Conservation (phyloP, 1,140 invertebrate species). For the Scaptomyza graminum region DNA sequence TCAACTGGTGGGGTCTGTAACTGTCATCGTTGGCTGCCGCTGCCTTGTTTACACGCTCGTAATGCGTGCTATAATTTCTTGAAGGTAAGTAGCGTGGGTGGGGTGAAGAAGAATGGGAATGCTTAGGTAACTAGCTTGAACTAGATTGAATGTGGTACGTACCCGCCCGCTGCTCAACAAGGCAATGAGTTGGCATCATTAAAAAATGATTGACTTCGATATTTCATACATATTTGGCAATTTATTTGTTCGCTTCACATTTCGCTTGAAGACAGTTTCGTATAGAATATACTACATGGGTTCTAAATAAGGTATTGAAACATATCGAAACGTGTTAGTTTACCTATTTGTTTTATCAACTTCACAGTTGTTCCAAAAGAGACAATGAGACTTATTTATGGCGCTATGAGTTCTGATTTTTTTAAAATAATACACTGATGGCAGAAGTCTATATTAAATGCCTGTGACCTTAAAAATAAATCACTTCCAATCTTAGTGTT, state of each 20-base stretch:
- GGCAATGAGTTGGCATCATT: neutral
- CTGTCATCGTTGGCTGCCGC: conserved; percentile 71
- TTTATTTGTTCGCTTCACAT: too few species aligned
- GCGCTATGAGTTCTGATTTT: too few species aligned
- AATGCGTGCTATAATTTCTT: conserved; percentile 55
- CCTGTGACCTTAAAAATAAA: too few species aligned
- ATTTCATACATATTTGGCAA: too few species aligned
- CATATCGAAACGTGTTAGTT: neutral
- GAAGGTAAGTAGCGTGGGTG: neutral
- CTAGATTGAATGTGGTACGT: neutral
- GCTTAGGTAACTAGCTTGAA: neutral
- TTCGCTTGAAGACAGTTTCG: neutral
- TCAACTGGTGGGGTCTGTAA: conserved; percentile 64
- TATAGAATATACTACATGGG: neutral
- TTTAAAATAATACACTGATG: too few species aligned
- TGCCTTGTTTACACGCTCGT: conserved; percentile 78
- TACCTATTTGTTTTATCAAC: neutral
- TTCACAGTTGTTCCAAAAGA: too few species aligned
- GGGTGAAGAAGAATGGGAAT: neutral
- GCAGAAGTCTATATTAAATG: too few species aligned
- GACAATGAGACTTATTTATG: too few species aligned
- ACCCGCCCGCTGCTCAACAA: neutral
- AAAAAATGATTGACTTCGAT: neutral
- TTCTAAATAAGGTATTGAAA: neutral
- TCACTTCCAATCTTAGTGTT: too few species aligned